Evolutionary conservation across 2,797 vertebrate species (phyloP).

Genomic region (Neosalanx taihuensis): DNA sequence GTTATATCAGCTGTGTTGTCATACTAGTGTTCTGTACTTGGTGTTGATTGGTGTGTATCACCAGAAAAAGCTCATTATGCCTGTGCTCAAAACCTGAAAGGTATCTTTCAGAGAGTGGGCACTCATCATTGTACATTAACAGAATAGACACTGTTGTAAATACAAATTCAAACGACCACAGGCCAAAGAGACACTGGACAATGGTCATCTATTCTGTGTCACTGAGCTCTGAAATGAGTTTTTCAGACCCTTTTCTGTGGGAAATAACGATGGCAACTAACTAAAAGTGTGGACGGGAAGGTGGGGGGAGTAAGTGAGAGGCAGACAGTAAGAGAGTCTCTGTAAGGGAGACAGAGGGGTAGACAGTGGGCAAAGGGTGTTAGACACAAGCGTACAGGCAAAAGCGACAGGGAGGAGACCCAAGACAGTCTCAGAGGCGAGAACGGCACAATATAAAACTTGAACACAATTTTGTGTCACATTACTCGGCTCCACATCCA

Average conservation of each 20-base stretch:
- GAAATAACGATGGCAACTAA: conserved; percentile 68
- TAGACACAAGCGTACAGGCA: not conserved
- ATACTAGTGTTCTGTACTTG: not conserved
- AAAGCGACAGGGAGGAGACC: conserved; percentile 27
- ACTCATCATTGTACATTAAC: conserved; percentile 25
- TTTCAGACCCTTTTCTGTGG: conserved; percentile 63
- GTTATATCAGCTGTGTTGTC: too few species aligned
- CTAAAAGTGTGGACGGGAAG: conserved; percentile 25
- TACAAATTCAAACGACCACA: conserved; percentile 27
- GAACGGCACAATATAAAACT: conserved; percentile 65
- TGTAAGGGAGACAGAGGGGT: conserved; percentile 26
- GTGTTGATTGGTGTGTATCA: conserved; percentile 19
- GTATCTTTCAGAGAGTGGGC: conserved; percentile 24
- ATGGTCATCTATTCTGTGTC: conserved; percentile 66
- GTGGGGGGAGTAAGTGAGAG: conserved; percentile 1
- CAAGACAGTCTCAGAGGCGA: conserved; percentile 58
- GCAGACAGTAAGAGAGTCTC: not conserved
- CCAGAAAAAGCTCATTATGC: conserved; percentile 45
- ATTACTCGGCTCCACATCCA: conserved; percentile 70
- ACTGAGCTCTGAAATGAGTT: conserved; percentile 63
- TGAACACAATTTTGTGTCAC: conserved; percentile 66
- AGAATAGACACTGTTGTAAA: conserved; percentile 42
- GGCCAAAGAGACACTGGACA: conserved; percentile 56
- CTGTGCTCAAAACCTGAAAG: conserved; percentile 22
- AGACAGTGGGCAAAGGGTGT: not conserved